These are phyloP conservation scores for Caenorhabditis latens DNA, from an alignment of 1,140 invertebrate genomes.

Conservation along the genomic window DNA sequence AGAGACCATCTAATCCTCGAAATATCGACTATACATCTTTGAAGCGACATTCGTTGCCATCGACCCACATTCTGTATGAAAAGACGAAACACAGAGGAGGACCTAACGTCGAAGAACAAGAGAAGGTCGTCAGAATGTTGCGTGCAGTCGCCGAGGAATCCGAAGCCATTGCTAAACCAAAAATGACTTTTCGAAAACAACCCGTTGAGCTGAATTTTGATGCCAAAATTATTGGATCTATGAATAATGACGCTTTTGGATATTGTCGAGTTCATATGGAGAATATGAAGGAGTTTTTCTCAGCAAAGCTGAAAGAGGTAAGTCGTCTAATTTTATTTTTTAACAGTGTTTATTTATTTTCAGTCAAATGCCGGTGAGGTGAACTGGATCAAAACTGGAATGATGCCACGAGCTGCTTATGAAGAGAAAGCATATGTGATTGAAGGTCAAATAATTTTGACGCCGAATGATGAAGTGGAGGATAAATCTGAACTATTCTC, in stretches of 20 bases:
- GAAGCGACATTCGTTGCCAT: constrained; percentile 1
- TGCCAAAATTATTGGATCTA: neutral
- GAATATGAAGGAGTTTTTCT: neutral
- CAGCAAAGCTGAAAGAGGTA: neutral
- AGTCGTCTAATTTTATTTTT: neutral
- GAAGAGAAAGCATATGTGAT: constrained; percentile 29
- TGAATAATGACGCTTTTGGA: constrained; percentile 15
- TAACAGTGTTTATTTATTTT: constrained; percentile 2
- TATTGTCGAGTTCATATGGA: constrained; percentile 12
- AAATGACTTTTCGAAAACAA: neutral
- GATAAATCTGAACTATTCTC: neutral
- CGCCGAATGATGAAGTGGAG: neutral
- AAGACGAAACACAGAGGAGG: constrained; percentile 35
- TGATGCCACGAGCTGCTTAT: constrained; percentile 45
- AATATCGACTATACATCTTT: neutral
- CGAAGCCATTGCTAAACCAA: neutral
- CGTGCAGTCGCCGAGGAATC: neutral
- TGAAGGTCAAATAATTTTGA: constrained; percentile 18
- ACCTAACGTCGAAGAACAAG: neutral
- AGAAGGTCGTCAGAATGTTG: neutral
- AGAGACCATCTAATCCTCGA: neutral
- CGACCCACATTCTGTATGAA: constrained; percentile 21
- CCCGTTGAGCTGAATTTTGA: constrained; percentile 18
- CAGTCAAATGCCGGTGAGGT: constrained; percentile 21
- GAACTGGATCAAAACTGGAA: neutral